Evolutionary conservation across 2,888 invertebrate genomes (phyloP).

Genomic region (Campaea margaritaria): DNA sequence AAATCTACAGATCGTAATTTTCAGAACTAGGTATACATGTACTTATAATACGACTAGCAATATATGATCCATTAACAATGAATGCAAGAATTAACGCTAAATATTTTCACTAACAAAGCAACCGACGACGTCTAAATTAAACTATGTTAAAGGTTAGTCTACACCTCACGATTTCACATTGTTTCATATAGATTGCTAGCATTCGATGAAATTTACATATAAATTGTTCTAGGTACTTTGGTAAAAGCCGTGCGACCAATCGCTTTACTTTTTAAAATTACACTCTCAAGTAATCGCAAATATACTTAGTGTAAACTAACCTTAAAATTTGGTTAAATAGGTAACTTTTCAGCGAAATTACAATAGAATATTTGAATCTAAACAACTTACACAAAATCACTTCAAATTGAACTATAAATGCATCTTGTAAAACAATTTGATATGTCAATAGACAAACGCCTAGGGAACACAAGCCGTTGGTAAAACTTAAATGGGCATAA

Average conservation of each 20-base stretch:
- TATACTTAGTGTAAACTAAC: constrained; percentile 7
- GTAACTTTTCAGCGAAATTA: constrained; percentile 5
- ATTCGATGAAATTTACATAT: too few species aligned
- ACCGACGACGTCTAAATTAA: constrained; percentile 5
- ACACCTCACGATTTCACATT: neutral
- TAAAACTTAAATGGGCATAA: neutral
- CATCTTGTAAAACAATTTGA: constrained; percentile 11
- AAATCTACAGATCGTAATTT: constrained; percentile 34
- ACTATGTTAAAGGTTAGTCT: constrained; percentile 4
- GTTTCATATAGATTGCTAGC: too few species aligned
- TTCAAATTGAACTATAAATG: constrained; percentile 17
- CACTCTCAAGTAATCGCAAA: neutral
- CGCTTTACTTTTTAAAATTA: neutral
- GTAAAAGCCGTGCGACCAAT: neutral
- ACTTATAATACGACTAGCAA: constrained; percentile 57
- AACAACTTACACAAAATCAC: constrained; percentile 12
- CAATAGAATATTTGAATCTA: neutral
- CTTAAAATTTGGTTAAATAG: constrained; percentile 8
- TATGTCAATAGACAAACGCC: constrained; percentile 5
- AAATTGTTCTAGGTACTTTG: too few species aligned
- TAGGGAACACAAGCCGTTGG: constrained; percentile 10
- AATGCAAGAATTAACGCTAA: constrained; percentile 47
- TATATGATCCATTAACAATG: constrained; percentile 46
- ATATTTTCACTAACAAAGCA: constrained; percentile 47
- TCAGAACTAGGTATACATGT: constrained; percentile 40